A percentile compares a stretch with the other conserved stretches of the same genome.
Evolutionary conservation across 1,140 invertebrate species (phyloP).

Genomic region (Drosophila arawakana): DNA sequence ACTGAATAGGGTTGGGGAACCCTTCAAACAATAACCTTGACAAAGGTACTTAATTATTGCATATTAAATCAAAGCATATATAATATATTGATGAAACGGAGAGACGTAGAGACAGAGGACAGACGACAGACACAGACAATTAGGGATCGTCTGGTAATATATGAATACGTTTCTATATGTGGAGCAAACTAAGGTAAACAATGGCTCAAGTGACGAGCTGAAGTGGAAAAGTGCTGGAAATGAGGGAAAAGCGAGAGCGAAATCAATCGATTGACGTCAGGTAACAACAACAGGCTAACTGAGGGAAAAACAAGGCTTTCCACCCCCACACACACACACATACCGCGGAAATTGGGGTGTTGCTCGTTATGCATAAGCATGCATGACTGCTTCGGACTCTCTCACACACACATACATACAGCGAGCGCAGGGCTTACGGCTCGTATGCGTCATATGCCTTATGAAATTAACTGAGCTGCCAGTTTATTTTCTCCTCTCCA

Average conservation of each 20-base stretch:
- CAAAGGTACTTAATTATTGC: constrained; percentile 66
- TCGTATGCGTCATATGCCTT: constrained; percentile 63
- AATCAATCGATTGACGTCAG: constrained; percentile 82
- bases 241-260: constrained; percentile 21
- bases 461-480: constrained; percentile 51
- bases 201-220: constrained; percentile 2
- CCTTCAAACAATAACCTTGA: constrained; percentile 3
- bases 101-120: background rate
- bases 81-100: constrained; percentile 57
- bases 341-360: background rate
- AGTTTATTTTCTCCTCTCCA: background rate
- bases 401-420: constrained; percentile 23
- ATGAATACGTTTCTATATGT: constrained; percentile 6
- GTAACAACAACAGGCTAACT: constrained; percentile 37
- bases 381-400: constrained; percentile 46
- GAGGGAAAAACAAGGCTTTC: constrained; percentile 16
- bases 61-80: constrained; percentile 65
- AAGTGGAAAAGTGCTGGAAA: background rate
- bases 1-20: background rate
- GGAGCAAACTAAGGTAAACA: constrained; percentile 24
- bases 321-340: constrained; percentile 4
- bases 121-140: constrained; percentile 39
- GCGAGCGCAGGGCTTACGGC: constrained; percentile 15
- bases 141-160: constrained; percentile 37
- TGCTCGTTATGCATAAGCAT: constrained; percentile 51